Conservation (phyloP, 2,797 vertebrate species). For the Megalops cyprinoides region DNA sequence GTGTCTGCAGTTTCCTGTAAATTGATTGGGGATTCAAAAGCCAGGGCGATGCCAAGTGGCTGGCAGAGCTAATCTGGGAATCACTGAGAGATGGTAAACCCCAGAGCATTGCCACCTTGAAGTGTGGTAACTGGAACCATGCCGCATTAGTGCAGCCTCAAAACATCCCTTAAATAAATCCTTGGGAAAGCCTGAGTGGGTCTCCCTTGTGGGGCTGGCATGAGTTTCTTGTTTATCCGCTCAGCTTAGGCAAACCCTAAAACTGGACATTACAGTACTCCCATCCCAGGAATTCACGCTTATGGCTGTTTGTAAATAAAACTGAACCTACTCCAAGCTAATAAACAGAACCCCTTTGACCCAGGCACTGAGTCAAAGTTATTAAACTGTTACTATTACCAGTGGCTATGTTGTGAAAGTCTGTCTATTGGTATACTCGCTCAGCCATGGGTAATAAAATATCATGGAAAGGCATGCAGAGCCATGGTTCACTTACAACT, state of each 20-base stretch:
- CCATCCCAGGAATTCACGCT: slow-evolving; percentile 55
- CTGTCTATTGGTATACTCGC: no score
- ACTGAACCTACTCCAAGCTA: slow-evolving; percentile 53
- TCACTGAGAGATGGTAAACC: not conserved
- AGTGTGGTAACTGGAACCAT: slow-evolving; percentile 36
- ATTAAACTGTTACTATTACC: no score
- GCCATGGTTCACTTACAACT: no score
- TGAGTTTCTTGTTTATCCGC: slow-evolving; percentile 49
- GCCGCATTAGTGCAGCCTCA: slow-evolving; percentile 29
- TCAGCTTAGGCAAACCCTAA: slow-evolving; percentile 57
- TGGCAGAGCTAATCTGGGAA: not conserved
- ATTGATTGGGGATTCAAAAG: not conserved
- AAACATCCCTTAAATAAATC: slow-evolving; percentile 45
- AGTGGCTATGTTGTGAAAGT: no score
- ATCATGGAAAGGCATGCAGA: no score
- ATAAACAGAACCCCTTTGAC: not conserved
- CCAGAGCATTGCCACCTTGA: slow-evolving; percentile 36
- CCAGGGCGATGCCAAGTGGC: not conserved
- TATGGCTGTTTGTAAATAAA: slow-evolving; percentile 66
- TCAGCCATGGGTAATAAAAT: no score
- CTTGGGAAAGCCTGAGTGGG: slow-evolving; percentile 33
- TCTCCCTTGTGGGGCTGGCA: slow-evolving; percentile 40
- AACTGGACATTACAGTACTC: slow-evolving; percentile 67
- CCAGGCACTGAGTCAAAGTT: no score
- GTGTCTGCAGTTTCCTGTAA: not conserved